Percentiles rank a stretch among this genome's conserved stretches.
These are phyloP conservation scores for Ectemnius continuus DNA, from an alignment of 2,888 invertebrate species.

Conservation along the genomic window DNA sequence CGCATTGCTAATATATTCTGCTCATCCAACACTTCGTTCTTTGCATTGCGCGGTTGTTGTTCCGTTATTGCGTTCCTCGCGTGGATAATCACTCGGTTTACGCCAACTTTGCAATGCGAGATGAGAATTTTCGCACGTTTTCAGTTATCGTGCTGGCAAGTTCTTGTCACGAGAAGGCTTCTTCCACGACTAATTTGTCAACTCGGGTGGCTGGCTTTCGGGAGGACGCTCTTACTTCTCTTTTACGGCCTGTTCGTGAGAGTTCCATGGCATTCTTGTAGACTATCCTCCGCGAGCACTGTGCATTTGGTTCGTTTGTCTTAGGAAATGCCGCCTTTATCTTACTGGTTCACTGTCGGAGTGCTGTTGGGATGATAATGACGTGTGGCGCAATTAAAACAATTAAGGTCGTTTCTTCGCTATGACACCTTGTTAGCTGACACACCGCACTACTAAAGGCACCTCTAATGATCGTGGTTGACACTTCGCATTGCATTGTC, in stretches of 20 bases:
- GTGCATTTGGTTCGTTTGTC: too few relatives aligned
- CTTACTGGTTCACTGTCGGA: too few relatives aligned
- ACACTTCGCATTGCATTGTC: too few relatives aligned
- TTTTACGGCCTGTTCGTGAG: constrained; percentile 9
- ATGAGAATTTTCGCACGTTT: constrained; percentile 61
- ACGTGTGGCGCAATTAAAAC: too few relatives aligned
- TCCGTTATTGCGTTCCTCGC: constrained; percentile 39
- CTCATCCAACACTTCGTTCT: constrained; percentile 3
- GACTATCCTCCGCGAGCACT: too few relatives aligned
- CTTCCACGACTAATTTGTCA: constrained; percentile 26
- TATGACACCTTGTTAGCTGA: too few relatives aligned
- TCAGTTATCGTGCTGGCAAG: constrained; percentile 24
- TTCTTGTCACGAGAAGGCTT: constrained; percentile 24
- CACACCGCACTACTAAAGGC: too few relatives aligned
- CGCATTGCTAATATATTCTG: constrained; percentile 14
- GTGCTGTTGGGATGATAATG: too few relatives aligned
- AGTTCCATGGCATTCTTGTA: too few relatives aligned
- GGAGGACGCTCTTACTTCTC: background rate
- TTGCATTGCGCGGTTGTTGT: constrained; percentile 31
- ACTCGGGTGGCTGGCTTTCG: background rate
- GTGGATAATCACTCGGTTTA: constrained; percentile 51
- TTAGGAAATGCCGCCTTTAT: too few relatives aligned
- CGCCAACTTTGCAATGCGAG: constrained; percentile 43
- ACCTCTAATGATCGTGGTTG: too few relatives aligned
- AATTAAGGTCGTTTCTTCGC: too few relatives aligned